These are phyloP conservation scores for Oxytorus armatus DNA, from an alignment of 2,888 invertebrate species.

Conservation along the genomic window DNA sequence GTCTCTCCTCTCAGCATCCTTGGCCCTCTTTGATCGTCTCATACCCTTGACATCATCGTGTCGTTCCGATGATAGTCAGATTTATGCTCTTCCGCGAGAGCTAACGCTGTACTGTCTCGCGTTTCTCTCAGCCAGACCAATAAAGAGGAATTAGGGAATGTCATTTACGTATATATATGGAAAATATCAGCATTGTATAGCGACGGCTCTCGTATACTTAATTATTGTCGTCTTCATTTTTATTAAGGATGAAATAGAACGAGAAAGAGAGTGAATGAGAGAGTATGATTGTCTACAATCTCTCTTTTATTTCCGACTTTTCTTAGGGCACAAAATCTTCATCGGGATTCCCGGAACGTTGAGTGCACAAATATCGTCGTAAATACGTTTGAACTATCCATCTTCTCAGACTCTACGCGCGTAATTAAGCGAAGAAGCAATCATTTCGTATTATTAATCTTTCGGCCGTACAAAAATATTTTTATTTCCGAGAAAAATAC, in stretches of 20 bases:
- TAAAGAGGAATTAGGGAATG: slow-evolving; percentile 55
- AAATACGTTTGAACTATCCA: slow-evolving; percentile 4
- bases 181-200: slow-evolving; percentile 21
- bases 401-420: slow-evolving; percentile 8
- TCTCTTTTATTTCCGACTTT: slow-evolving; percentile 3
- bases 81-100: slow-evolving; percentile 57
- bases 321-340: neutral
- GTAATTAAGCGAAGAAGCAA: slow-evolving; percentile 27
- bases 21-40: slow-evolving; percentile 31
- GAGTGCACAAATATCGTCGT: slow-evolving; percentile 21
- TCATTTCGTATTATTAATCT: slow-evolving; percentile 12
- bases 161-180: neutral
- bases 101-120: slow-evolving; percentile 11
- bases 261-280: slow-evolving; percentile 19
- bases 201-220: slow-evolving; percentile 22
- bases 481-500: slow-evolving; percentile 32
- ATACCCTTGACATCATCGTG: slow-evolving; percentile 22
- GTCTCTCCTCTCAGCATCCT: slow-evolving; percentile 34
- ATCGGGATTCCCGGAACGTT: slow-evolving; percentile 17
- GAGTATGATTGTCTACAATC: slow-evolving; percentile 41
- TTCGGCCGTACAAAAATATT: slow-evolving; percentile 32
- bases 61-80: slow-evolving; percentile 49
- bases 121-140: slow-evolving; percentile 39
- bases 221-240: slow-evolving; percentile 36
- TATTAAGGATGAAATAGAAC: slow-evolving; percentile 44